phyloP scores from a whole-genome alignment of 64 coral and sea anemone genomes.

The Montipora foliosa region DNA sequence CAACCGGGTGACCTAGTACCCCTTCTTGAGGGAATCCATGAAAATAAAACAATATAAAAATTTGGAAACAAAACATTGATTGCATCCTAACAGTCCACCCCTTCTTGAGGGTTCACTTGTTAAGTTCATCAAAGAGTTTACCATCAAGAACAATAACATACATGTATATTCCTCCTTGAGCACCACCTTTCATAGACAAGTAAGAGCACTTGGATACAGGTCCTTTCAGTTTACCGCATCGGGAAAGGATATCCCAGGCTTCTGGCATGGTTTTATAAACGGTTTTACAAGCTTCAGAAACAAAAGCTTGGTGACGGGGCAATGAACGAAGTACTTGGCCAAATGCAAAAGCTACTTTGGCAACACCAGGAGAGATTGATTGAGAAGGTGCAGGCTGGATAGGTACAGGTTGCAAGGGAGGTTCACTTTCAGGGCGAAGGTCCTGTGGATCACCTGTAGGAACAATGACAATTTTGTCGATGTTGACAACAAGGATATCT shows the following conservation, averaged over 20 bases:
- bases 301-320: constrained; percentile 24
- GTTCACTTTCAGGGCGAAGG: background rate
- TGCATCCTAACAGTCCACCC: background rate
- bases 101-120: background rate
- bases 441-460: background rate
- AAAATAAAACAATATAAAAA: background rate
- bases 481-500: background rate
- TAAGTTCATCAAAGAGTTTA: constrained; percentile 1
- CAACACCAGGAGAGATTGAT: background rate
- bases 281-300: constrained; percentile 18
- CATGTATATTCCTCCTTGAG: constrained; percentile 11
- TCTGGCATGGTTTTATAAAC: constrained; percentile 51
- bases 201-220: constrained; percentile 57
- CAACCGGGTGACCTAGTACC: background rate
- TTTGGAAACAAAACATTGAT: background rate
- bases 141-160: constrained; percentile 17
- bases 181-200: constrained; percentile 58
- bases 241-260: constrained; percentile 38
- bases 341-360: constrained; percentile 29
- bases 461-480: background rate
- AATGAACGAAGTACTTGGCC: background rate
- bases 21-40: background rate
- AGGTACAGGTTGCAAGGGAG: background rate
- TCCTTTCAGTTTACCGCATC: constrained; percentile 64
- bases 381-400: background rate